Base-by-base conservation (phyloP, 2,888 invertebrate genomes). In the Odontocerum albicorne region DNA sequence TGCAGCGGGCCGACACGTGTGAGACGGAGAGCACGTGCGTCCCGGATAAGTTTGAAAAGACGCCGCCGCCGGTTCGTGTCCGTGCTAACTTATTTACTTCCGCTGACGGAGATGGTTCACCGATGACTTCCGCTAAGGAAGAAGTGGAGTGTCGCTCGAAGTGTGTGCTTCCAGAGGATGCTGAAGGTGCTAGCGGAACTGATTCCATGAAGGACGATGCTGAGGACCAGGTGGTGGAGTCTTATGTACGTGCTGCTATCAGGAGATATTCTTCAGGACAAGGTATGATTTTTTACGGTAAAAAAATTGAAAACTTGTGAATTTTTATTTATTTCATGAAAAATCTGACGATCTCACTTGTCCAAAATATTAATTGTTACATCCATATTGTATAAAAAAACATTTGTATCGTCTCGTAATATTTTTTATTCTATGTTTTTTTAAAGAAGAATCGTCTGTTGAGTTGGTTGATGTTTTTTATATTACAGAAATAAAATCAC, bases 1-100 rank as follows among this genome's bases (percentile, higher is more conserved):
- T 55, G 59, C 51, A 59, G 55, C 55, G 59, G 32, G 51, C 36
- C 33, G 55, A 59, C 55, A 55, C 59, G 55, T 52, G 59, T 51
- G 47, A 44, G 22, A 17, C 51, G 17, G 33, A 21, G 3, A 20
- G 8, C 51, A 51, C 51, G 51, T 51, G 51, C 51, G 51, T 36
- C 43, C 36, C 51, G 51, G 27, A 35, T 4, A 44, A 51, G 35
- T 51, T 51, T 44, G 43, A 51, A 35, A 33, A 43, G 32, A 43
- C 47, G 27, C 10, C 27, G 27, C 10, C 27, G 19, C 45, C 50
- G 40, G 43, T 22, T 27, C 43, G 51, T n/a, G 43, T 27, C 22
- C 43, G 21, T 33, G 42, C 42, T 33, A 21, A 42, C 32, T 17
- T 22, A 2, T 31, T 19, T 6, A 4, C 12, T 50, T 10, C 27